These are phyloP conservation scores for Euzophera pinguis DNA, from an alignment of 2,888 invertebrate genomes.

Conservation along the genomic window DNA sequence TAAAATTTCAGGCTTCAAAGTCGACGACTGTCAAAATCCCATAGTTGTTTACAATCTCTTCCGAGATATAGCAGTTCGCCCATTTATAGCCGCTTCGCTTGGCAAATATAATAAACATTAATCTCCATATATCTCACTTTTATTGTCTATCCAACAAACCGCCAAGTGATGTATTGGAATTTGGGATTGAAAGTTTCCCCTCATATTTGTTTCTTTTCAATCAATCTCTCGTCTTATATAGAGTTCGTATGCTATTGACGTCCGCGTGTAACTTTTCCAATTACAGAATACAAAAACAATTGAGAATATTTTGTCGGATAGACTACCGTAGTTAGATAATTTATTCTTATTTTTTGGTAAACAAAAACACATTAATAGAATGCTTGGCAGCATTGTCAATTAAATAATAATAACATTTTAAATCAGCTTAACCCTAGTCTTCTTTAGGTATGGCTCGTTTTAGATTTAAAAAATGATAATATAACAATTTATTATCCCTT, in stretches of 20 bases:
- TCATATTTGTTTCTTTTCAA: constrained; percentile 51
- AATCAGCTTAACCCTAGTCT: too few species aligned
- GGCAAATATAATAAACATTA: not conserved
- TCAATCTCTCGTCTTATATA: constrained; percentile 34
- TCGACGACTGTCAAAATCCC: too few species aligned
- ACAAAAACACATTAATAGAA: not conserved
- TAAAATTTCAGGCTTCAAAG: too few species aligned
- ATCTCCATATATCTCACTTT: constrained; percentile 5
- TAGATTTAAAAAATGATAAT: too few species aligned
- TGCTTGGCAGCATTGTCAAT: too few species aligned
- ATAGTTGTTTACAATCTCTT: too few species aligned
- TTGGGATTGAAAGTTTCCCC: constrained; percentile 38
- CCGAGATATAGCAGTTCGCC: too few species aligned
- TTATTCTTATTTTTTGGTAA: too few species aligned
- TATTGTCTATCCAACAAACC: constrained; percentile 12
- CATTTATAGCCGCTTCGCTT: too few species aligned
- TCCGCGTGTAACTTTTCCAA: constrained; percentile 14
- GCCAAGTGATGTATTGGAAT: constrained; percentile 39
- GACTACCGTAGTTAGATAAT: not conserved
- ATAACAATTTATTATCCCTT: not conserved
- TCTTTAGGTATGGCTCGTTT: too few species aligned
- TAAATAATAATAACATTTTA: too few species aligned
- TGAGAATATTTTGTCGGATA: constrained; percentile 4
- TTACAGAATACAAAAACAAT: constrained; percentile 22
- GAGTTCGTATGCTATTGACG: constrained; percentile 15